phyloP scores from a whole-genome alignment of 2,797 vertebrate species.

The Serranus cabrilla region DNA sequence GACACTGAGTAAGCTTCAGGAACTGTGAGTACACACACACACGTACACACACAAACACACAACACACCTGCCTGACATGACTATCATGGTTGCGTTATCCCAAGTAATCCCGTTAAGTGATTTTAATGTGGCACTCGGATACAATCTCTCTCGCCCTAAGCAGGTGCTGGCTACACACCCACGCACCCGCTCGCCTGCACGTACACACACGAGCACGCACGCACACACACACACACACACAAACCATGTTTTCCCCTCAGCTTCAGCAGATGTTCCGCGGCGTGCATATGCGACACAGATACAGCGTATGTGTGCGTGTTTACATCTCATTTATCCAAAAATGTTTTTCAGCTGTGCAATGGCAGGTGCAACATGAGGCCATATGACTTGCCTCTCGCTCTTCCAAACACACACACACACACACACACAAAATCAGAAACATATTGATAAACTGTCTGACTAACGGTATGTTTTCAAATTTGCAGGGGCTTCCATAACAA shows the following conservation, averaged over 20 bases:
- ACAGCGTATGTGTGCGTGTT: conserved; percentile 77
- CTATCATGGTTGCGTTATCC: conserved; percentile 82
- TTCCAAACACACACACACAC: conserved; percentile 41
- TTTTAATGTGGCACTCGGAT: conserved; percentile 86
- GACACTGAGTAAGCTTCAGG: conserved; percentile 94
- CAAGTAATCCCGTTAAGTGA: conserved; percentile 85
- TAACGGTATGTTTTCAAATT: conserved; percentile 62
- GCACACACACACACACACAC: conserved; percentile 33
- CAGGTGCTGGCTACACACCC: conserved; percentile 84
- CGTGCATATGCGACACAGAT: conserved; percentile 77
- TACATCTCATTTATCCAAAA: conserved; percentile 85
- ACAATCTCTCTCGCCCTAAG: conserved; percentile 83
- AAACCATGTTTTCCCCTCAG: conserved; percentile 64
- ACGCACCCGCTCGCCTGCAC: conserved; percentile 65
- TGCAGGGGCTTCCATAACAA: conserved; percentile 97
- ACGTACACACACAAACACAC: conserved; percentile 18
- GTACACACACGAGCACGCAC: conserved; percentile 46
- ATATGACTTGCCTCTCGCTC: conserved; percentile 66
- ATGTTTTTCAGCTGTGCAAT: conserved; percentile 81
- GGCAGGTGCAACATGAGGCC: conserved; percentile 83
- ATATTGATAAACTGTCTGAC: conserved; percentile 49
- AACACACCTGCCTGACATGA: conserved; percentile 82
- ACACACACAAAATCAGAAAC: conserved; percentile 54
- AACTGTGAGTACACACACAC: conserved; percentile 89
- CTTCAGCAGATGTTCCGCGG: conserved; percentile 84